Evolutionary conservation across 92 coral and sea anemone species (phyloP), one percentile per base, ranked within the genome.

Genomic region (Heteractis magnifica): DNA sequence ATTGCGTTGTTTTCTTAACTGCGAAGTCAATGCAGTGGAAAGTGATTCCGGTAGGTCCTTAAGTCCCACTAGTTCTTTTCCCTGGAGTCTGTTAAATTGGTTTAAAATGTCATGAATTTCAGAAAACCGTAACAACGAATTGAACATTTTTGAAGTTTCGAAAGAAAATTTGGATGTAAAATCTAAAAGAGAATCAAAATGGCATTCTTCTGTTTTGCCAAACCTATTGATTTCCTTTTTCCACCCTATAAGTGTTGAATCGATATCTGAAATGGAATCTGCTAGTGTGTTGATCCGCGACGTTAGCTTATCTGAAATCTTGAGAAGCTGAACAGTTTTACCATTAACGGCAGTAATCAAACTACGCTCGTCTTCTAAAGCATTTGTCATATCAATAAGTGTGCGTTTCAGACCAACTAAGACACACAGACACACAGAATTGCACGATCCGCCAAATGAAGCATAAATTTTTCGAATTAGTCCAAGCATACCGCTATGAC

Each of bases 401-500:
- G 77, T 56, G 3, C 51, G 56, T 21, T 71, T 34, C 15, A 85
- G 64, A 6, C 64, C 64, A 15, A 56, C n/a, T 15, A 87, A 56
- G 6, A 26, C 60, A 23, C 84, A n/a, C n/a, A n/a, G n/a, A n/a
- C n/a, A n/a, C n/a, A n/a, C 71, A n/a, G 88, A 34, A 8, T 88
- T 84, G 18, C 88, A 88, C 34, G 78, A 71, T 5, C 23, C 76
- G 9, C 85, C 88, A 5, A 68, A 50, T 7, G 73, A 58, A 12
- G 65, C 72, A 53, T 83, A 83, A 70, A 88, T 56, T 71, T 49
- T 77, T 4, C 90, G 21, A 52, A 83, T 72, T 20, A 88, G 49
- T 6, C 85, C 81, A 3, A 76, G 70, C 44, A 88, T n/a, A 13
- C 88, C 91, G 5, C 88, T 88, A 19, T 80, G 85, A 48, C 88